Evolutionary conservation across 1,140 invertebrate genomes (phyloP), one percentile per base, ranked within the genome.

Genomic region (Bombus ignitus): DNA sequence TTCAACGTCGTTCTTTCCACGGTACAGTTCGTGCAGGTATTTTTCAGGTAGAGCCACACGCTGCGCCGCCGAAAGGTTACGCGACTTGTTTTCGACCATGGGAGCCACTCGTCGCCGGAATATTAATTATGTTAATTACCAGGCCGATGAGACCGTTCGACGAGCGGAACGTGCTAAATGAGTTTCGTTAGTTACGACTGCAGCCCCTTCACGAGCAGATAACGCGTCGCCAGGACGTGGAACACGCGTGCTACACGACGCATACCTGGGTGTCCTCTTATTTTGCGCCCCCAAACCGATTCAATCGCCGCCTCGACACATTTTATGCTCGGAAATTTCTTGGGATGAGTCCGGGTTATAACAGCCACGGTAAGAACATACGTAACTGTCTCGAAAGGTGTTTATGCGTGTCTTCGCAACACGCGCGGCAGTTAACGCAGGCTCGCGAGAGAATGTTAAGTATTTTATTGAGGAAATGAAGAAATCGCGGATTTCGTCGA

Each of bases 91-190:
- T 82, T 76, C 76, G 80, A 76, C 92, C 89, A 86, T 90, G 89
- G 92, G 92, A 93, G 92, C 90, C 83, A 90, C 89, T 92, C 93
- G 92, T 92, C 91, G 89, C 76, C 81, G 84, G 62, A 83, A 85
- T 91, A 90, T 91, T 88, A 89, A 91, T 90, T 90, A 90, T 88
- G 87, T 88, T 90, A 90, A 90, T 90, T 90, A 90, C 80, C 44
- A 71, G 66, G 9, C 73, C 81, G 84, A 87, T 81, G 78, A 85
- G 84, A 42, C 47, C 25, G 84, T 85, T 81, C 78, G 35, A 81
- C 78, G 78, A 85, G 72, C n/a, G 70, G 84, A 85, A 85, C 79
- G 84, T 81, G 79, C 84, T 75, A 74, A 81, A 81, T 81, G 84
- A 81, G 70, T 85, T 85, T 85, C 79, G 84, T 85, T 85, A 81